Evolutionary conservation across 2,888 invertebrate genomes (phyloP).

Genomic region (Hemicrepidius hirtus): DNA sequence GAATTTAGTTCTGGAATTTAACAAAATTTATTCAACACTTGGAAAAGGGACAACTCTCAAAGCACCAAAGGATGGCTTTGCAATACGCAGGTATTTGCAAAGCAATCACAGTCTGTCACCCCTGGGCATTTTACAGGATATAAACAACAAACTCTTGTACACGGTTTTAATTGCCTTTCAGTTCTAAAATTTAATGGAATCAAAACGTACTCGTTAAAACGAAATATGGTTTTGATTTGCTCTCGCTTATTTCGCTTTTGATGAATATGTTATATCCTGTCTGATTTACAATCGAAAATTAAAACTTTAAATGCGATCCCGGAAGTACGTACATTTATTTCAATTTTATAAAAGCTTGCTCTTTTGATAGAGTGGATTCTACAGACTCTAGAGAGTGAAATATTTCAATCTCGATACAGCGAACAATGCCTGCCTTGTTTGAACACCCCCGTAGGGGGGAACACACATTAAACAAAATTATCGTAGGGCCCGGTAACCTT

Average conservation of each 20-base stretch:
- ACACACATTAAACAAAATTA: too few relatives aligned
- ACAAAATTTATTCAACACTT: slow-evolving; percentile 47
- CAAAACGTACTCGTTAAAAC: slow-evolving; percentile 21
- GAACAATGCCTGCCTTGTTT: too few relatives aligned
- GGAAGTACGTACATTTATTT: not conserved
- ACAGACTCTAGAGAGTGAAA: too few relatives aligned
- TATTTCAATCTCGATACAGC: too few relatives aligned
- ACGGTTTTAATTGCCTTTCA: slow-evolving; percentile 16
- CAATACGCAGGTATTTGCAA: slow-evolving; percentile 39
- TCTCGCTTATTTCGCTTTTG: not conserved
- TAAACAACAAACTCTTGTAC: slow-evolving; percentile 20
- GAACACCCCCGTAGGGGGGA: too few relatives aligned
- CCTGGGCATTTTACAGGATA: slow-evolving; percentile 29
- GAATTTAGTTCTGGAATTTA: slow-evolving; percentile 50
- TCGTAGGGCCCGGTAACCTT: too few relatives aligned
- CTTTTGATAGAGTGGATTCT: too few relatives aligned
- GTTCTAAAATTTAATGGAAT: slow-evolving; percentile 19
- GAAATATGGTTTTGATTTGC: slow-evolving; percentile 16
- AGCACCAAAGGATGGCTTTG: slow-evolving; percentile 42
- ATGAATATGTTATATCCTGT: not conserved
- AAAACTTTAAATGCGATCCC: not conserved
- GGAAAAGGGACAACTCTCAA: slow-evolving; percentile 39
- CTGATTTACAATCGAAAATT: not conserved
- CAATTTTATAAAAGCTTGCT: not conserved
- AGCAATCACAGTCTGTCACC: slow-evolving; percentile 38